Base-by-base conservation (phyloP, 1,140 invertebrate genomes). In the Delia radicum region DNA sequence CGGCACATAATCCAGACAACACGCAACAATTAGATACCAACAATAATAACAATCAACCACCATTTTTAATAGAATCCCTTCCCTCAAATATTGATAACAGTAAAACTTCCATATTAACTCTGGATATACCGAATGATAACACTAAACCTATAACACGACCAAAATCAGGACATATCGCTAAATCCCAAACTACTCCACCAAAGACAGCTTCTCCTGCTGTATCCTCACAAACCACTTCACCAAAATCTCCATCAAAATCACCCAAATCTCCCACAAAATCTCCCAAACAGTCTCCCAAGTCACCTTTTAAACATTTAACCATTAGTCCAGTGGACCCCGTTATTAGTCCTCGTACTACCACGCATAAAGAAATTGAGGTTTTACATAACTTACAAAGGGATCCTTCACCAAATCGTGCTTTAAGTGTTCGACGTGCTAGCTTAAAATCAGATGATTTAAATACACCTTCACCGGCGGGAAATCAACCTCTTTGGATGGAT, bases 311-410 rank as follows among this genome's bases (percentile, higher is more conserved):
- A 6, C 77, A 80, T 18, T 78, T 80, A 26, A 84, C 79, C 55
- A 77, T 80, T 8, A 87, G 85, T 77, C 87, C 87, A 27, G 85
- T 87, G 0, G 88, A 89, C 18, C 88, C 87, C 76, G 85, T 86
- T 24, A 85, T 88, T 24, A 88, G 87, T 77, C 87, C 88, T 7
- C 82, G 85, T 63, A 80, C 89, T 33, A n/a, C n/a, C n/a, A 79
- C 87, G 15, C 90, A 91, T 78, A 89, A 89, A 71, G 88, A 90
- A 81, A 89, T 91, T 8, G 90, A 91, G 79, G 88, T 91, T 3
- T 83, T 91, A 15, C 90, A 91, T 78, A 91, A 91, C 80, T 83
- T 91, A 48, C 89, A 89, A 78, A 79, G 89, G 0, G 89, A 89
- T 82, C 87, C 88, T 0, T 89, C 88, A 4, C 89, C 89, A 0